Evolutionary conservation across 1,140 invertebrate species (phyloP), one percentile per base, ranked within the genome.

Genomic region (Musca domestica): DNA sequence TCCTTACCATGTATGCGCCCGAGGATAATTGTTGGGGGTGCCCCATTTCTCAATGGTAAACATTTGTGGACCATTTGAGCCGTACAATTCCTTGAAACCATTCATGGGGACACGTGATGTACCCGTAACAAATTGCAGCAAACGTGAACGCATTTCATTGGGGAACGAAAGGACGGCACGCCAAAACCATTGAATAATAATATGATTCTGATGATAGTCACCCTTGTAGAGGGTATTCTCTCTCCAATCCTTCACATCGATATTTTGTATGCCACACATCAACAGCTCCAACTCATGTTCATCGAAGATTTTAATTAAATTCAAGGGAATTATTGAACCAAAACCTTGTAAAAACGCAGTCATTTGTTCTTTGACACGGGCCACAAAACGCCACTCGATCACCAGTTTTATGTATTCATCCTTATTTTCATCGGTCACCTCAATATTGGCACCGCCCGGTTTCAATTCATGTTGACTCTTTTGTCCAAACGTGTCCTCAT

Each of bases 11-110:
- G 98, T 99, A 82, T 99, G 98, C 72, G 98, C 96, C 75, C 97
- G 83, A 2, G 97, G 98, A 82, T 95, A 95, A 84, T 98, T 96
- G 22, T 94, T 91, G 2, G 91, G 88, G 17, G 89, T 91, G 47
- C 97, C 97, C 97, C 96, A 99, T 80, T 96, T 96, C 83, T 99
- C 97, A 71, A 99, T 98, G 3, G 96, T 98, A 84, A 99, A 99
- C 71, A 96, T 88, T 81, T 99, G 97, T 20, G 95, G 95, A 49
- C 97, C 97, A 84, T 98, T 99, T 71, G 94, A 96, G 14, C 97
- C 97, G 83, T 98, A 98, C 20, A 99, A 84, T 84, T 99, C 97
- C 81, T 96, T 95, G 83, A 99, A 99, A 52, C 98, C 98, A 83
- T 99, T 99, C 96, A 99, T 99, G 2, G 98, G 98, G 41, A 99